Percentiles rank a stretch among this genome's conserved stretches.
phyloP scores from a whole-genome alignment of 1,140 invertebrate genomes.

The Heliconius hewitsoni region DNA sequence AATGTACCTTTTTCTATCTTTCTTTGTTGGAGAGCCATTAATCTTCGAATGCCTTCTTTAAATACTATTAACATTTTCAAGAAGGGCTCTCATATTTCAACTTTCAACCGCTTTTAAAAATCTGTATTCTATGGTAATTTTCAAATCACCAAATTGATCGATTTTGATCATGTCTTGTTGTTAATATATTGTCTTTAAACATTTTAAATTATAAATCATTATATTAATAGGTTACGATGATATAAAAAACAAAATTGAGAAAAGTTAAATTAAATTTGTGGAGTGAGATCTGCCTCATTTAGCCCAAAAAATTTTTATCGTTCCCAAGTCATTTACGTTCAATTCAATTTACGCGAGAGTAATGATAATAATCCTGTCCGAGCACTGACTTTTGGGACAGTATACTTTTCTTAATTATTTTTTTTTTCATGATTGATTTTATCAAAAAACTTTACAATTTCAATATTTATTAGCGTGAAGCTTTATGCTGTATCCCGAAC shows the following conservation, averaged over 20 bases:
- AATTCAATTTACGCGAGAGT: slow-evolving; percentile 14
- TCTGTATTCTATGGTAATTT: background rate
- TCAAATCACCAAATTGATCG: background rate
- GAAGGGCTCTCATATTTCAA: background rate
- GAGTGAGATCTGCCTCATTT: background rate
- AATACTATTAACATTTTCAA: background rate
- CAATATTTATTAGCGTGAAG: no score
- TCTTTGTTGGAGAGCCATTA: background rate
- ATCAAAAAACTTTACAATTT: background rate
- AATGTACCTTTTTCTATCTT: background rate
- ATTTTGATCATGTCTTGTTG: background rate
- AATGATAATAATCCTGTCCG: slow-evolving; percentile 17
- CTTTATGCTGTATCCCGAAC: no score
- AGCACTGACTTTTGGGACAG: slow-evolving; percentile 1
- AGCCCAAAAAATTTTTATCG: background rate
- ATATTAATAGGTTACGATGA: background rate
- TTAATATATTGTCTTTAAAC: background rate
- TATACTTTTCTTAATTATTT: background rate
- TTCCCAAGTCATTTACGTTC: background rate
- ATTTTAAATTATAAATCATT: background rate
- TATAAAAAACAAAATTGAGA: background rate
- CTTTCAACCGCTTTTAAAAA: background rate
- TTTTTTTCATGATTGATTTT: background rate
- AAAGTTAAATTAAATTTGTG: background rate
- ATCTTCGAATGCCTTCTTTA: background rate